phyloP scores from a whole-genome alignment of 92 coral and sea anemone species.

The Montipora capitata region DNA sequence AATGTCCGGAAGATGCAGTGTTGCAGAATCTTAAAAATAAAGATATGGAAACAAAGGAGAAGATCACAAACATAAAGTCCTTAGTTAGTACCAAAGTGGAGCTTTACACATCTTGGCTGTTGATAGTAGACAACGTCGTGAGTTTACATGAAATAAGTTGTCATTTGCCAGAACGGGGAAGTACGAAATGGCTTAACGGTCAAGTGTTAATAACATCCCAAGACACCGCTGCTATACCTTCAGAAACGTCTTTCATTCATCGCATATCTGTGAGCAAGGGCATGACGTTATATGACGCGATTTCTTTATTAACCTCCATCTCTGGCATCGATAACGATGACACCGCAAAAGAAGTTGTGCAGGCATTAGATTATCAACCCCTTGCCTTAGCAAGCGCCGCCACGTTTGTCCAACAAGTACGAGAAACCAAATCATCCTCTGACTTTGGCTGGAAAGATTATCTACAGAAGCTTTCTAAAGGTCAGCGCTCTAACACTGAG shows the following conservation, averaged over 20 bases:
- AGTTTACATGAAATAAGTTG: not conserved
- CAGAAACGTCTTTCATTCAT: not conserved
- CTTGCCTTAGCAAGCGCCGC: slow-evolving; percentile 5
- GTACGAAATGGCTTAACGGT: not conserved
- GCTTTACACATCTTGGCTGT: too few relatives aligned
- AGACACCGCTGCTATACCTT: slow-evolving; percentile 45
- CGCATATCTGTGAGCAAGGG: not conserved
- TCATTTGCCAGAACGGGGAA: slow-evolving; percentile 39
- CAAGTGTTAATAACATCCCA: slow-evolving; percentile 42
- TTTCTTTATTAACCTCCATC: not conserved
- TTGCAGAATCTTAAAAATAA: too few relatives aligned
- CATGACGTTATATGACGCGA: not conserved
- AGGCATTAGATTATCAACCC: too few relatives aligned
- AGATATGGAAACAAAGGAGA: too few relatives aligned
- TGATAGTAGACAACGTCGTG: too few relatives aligned
- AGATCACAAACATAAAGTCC: too few relatives aligned
- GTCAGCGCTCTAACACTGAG: slow-evolving; percentile 10
- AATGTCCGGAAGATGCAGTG: too few relatives aligned
- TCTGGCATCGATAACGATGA: slow-evolving; percentile 32
- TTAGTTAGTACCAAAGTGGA: too few relatives aligned
- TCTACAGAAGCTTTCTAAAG: not conserved
- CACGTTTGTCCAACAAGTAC: slow-evolving; percentile 36
- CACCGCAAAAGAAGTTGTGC: not conserved
- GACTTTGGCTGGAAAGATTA: slow-evolving; percentile 14
- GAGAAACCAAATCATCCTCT: not conserved